phyloP scores from a whole-genome alignment of 2,888 invertebrate species.

The Philereme transversata region DNA sequence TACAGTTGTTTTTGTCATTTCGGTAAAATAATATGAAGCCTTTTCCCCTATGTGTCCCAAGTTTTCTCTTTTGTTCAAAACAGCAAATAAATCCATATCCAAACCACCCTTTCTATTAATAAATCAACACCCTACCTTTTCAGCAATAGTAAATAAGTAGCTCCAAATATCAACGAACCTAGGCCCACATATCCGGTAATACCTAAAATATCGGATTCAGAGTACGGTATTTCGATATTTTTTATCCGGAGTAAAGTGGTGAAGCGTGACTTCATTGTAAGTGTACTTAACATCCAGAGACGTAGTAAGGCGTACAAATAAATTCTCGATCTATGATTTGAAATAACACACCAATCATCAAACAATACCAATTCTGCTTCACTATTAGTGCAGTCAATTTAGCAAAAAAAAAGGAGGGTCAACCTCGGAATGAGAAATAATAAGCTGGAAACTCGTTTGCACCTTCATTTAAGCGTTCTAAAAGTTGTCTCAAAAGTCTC shows the following conservation, averaged over 20 bases:
- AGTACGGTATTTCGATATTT: slow-evolving; percentile 29
- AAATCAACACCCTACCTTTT: slow-evolving; percentile 19
- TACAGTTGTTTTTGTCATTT: too few species aligned
- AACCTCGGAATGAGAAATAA: too few species aligned
- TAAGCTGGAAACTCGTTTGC: neutral
- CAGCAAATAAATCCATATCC: too few species aligned
- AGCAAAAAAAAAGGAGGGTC: too few species aligned
- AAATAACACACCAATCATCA: too few species aligned
- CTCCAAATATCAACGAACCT: slow-evolving; percentile 25
- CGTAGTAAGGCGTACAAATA: neutral
- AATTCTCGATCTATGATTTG: too few species aligned
- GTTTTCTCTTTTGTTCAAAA: too few species aligned
- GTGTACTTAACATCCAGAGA: slow-evolving; percentile 28
- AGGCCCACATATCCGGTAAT: slow-evolving; percentile 27
- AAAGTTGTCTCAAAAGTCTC: too few species aligned
- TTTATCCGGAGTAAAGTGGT: slow-evolving; percentile 47
- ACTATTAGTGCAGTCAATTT: too few species aligned
- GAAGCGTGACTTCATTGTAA: slow-evolving; percentile 62
- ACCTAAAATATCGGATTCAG: slow-evolving; percentile 28
- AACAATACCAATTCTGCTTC: too few species aligned
- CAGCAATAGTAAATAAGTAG: slow-evolving; percentile 22
- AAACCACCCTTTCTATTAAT: neutral
- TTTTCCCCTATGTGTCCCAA: too few species aligned
- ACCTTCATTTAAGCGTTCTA: neutral
- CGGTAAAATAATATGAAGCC: too few species aligned